Evolutionary conservation across 2,797 vertebrate genomes (phyloP).

Genomic region (Syngnathus rostellatus): DNA sequence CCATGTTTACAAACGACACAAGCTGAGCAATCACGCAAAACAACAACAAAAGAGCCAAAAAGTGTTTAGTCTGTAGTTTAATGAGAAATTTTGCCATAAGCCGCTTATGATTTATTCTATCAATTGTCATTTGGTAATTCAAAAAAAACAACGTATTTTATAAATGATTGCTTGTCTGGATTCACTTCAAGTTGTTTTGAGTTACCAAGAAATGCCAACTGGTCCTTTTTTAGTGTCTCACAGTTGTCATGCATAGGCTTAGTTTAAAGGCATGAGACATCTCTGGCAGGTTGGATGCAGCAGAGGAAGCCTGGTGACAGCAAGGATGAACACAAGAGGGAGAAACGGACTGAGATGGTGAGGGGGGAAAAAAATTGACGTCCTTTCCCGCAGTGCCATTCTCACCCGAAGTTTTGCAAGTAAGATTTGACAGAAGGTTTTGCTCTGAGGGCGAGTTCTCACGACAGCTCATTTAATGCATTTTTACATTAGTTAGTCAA

Average conservation of each 20-base stretch:
- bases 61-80: constrained; percentile 17
- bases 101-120: constrained; percentile 13
- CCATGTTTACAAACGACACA: constrained; percentile 42
- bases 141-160: background rate
- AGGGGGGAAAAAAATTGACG: constrained; percentile 26
- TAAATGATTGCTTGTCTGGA: too few relatives aligned
- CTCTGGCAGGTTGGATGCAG: constrained; percentile 44
- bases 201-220: too few relatives aligned
- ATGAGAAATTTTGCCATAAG: constrained; percentile 16
- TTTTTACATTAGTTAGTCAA: background rate
- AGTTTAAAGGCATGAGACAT: constrained; percentile 13
- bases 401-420: constrained; percentile 22
- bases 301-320: constrained; percentile 38
- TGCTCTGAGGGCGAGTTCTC: background rate
- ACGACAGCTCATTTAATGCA: background rate
- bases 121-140: background rate
- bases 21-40: constrained; percentile 43
- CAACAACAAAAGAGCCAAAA: constrained; percentile 21
- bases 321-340: constrained; percentile 12
- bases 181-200: too few relatives aligned
- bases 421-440: constrained; percentile 21
- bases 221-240: background rate
- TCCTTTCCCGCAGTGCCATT: constrained; percentile 26
- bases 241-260: background rate
- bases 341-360: constrained; percentile 14